Percentiles rank a stretch among this genome's conserved stretches.
Evolutionary conservation across 2,797 vertebrate genomes (phyloP).

Genomic region (Danio choprae): DNA sequence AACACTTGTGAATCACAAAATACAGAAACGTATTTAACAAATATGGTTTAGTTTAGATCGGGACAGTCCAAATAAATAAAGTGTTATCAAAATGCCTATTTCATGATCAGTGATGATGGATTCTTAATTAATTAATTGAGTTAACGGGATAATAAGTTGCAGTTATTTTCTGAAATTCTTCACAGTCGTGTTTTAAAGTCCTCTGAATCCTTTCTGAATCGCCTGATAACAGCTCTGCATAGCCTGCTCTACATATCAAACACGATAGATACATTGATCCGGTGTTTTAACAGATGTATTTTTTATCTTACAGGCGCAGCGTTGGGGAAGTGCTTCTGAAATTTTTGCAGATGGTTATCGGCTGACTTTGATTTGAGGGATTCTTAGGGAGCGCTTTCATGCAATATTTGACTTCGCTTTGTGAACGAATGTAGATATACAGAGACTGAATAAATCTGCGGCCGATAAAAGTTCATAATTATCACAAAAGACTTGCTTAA

Average conservation of each 20-base stretch:
- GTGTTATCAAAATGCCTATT: no score
- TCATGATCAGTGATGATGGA: background rate
- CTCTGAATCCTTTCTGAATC: conserved; percentile 32
- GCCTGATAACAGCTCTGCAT: conserved; percentile 43
- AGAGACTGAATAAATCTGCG: conserved; percentile 54
- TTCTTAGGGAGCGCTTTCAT: conserved; percentile 39
- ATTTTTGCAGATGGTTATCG: conserved; percentile 14
- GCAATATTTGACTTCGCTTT: conserved; percentile 17
- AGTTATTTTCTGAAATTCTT: conserved; percentile 57
- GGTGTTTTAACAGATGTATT: conserved; percentile 44
- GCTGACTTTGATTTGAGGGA: conserved; percentile 33
- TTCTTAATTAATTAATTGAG: conserved; percentile 61
- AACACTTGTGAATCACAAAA: no score
- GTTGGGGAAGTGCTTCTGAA: conserved; percentile 34
- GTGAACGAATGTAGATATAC: conserved; percentile 34
- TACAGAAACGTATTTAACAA: no score
- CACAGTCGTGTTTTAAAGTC: conserved; percentile 42
- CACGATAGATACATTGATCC: conserved; percentile 49
- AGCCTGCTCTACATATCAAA: conserved; percentile 53
- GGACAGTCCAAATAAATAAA: no score
- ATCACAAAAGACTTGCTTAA: background rate
- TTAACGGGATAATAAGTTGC: conserved; percentile 62
- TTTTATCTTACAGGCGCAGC: conserved; percentile 44
- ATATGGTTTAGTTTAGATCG: no score
- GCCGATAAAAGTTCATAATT: conserved; percentile 62